Evolutionary conservation across 2,888 invertebrate species (phyloP).

Genomic region (Cylindroiulus punctatus): DNA sequence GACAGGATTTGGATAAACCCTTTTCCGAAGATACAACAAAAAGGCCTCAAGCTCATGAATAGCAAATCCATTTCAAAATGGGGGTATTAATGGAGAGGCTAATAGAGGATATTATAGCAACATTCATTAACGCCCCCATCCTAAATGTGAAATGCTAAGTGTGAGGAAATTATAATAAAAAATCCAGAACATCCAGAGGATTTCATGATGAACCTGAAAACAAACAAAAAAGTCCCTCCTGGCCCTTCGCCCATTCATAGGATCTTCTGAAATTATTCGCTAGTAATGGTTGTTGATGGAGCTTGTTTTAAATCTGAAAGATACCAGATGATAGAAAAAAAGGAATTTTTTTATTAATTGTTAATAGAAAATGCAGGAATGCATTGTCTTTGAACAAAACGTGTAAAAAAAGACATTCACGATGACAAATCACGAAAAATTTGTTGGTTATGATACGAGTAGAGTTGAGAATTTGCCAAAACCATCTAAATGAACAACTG

Average conservation of each 20-base stretch:
- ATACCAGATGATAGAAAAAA: conserved; percentile 22
- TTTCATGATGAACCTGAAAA: not conserved
- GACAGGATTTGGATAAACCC: conserved; percentile 14
- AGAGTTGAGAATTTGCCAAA: not conserved
- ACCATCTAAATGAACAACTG: not conserved
- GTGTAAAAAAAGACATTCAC: not conserved
- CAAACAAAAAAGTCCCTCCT: not conserved
- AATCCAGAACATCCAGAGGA: not conserved
- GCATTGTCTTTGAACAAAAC: not conserved
- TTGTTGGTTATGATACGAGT: not conserved
- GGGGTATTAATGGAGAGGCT: not conserved
- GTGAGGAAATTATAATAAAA: not conserved
- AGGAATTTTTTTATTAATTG: not conserved
- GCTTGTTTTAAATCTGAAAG: not conserved
- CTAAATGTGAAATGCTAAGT: not conserved
- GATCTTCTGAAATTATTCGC: not conserved
- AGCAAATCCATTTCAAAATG: conserved; percentile 1
- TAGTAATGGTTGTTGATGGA: not conserved
- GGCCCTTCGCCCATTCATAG: not conserved
- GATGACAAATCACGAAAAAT: not conserved
- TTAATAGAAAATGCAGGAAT: not conserved
- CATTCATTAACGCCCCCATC: conserved; percentile 5
- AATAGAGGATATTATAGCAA: not conserved
- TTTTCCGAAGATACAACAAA: not conserved
- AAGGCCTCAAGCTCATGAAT: not conserved